phyloP scores from a whole-genome alignment of 2,888 invertebrate species.

The Hedya salicella region DNA sequence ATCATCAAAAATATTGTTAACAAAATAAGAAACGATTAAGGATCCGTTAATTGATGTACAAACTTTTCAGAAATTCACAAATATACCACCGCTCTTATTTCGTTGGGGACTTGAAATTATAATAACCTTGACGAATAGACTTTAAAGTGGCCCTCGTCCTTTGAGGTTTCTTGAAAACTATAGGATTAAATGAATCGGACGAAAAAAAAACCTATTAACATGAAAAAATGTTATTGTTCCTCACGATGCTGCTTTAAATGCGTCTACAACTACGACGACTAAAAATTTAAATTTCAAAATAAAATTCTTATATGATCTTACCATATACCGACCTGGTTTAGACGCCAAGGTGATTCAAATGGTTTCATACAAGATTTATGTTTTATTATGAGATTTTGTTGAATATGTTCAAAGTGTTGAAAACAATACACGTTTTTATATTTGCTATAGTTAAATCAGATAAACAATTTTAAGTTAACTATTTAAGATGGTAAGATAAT shows the following conservation, averaged over 20 bases:
- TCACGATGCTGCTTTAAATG: slow-evolving; percentile 2
- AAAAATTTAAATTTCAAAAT: slow-evolving; percentile 32
- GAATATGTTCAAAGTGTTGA: not conserved
- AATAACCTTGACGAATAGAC: too few relatives aligned
- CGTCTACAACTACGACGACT: not conserved
- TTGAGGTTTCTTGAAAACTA: not conserved
- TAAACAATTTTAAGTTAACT: too few relatives aligned
- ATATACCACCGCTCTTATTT: too few relatives aligned
- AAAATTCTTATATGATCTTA: slow-evolving; percentile 11
- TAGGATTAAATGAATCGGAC: not conserved
- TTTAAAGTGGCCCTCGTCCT: not conserved
- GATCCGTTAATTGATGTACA: too few relatives aligned
- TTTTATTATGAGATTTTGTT: not conserved
- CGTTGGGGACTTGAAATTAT: not conserved
- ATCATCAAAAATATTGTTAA: too few relatives aligned
- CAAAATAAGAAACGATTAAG: too few relatives aligned
- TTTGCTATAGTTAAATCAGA: too few relatives aligned
- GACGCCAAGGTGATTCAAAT: slow-evolving; percentile 24
- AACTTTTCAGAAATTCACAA: too few relatives aligned
- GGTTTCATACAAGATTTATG: slow-evolving; percentile 1
- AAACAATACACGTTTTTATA: not conserved
- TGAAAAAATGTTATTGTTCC: not conserved
- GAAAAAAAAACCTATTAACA: not conserved
- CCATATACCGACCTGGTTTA: slow-evolving; percentile 24
- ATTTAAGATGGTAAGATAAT: too few relatives aligned